Base-by-base conservation (phyloP, 2,113 vertebrate genomes). In the Cheilinus undulatus region DNA sequence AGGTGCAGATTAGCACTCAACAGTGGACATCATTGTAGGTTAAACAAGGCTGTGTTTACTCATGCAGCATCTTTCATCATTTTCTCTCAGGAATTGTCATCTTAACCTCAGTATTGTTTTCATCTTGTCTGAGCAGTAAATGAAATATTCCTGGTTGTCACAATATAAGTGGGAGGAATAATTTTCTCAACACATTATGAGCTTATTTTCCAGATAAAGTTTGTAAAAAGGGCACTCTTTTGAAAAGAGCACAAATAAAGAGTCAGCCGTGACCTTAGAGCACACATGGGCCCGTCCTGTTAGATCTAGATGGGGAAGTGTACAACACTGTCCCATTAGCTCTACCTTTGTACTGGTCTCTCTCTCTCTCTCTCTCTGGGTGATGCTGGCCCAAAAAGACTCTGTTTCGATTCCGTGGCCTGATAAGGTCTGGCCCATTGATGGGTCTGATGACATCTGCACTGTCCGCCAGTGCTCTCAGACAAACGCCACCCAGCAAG, bases 281-380 rank as follows among this genome's bases (percentile, higher is more conserved):
- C 74, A 73, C 22, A 60, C 86, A 76, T 82, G 81, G 86, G 61
- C 83, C 88, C 77, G n/a, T 83, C 83, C 91, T 92, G 89, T 90
- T 93, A 91, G 90, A 94, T 94, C 92, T 73, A 83, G 88, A 91
- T 93, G 88, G 90, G 87, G 93, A 83, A 89, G 87, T 90, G 90
- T 94, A 90, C 89, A 89, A 88, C 60, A 89, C 82, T 89, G 91
- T 91, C 93, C 93, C 85, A 89, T 93, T 92, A 93, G 90, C 73
- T 65, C 72, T 80, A 70, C 84, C 91, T 91, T 93, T 93, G 93
- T 93, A 89, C 84, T 51, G 30, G 78, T 87, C 82, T 91, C 91
- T 88, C 89, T 89, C 89, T 92, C 78, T 87, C 82, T 91, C 91
- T 88, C 89, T 89, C 89, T 92, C 81, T 23, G 82, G 90, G 87